Evolutionary conservation across 2,888 invertebrate species (phyloP).

Genomic region (Parelbella ahira): DNA sequence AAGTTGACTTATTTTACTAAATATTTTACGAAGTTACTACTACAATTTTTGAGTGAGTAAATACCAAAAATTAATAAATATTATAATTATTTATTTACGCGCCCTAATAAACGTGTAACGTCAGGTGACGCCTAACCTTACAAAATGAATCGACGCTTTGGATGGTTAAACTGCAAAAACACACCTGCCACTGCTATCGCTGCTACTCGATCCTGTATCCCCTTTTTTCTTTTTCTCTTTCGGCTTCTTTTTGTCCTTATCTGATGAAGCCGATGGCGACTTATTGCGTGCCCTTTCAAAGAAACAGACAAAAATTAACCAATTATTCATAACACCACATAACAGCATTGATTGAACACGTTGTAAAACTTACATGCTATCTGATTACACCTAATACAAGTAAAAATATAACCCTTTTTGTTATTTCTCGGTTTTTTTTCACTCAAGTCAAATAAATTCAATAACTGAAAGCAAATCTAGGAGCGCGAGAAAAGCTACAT

Average conservation of each 20-base stretch:
- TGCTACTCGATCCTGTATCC: conserved; percentile 88
- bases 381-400: no score
- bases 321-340: no score
- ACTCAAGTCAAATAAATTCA: no score
- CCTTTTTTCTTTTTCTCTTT: conserved; percentile 83
- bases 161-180: not conserved
- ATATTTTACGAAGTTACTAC: no score
- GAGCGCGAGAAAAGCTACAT: no score
- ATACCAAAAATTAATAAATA: no score
- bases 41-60: no score
- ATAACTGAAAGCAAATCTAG: no score
- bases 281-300: conserved; percentile 86
- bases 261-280: conserved; percentile 84
- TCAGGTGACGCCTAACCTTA: conserved; percentile 9
- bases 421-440: no score
- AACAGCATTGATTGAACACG: no score
- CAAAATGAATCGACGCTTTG: not conserved
- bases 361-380: not conserved
- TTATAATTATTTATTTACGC: not conserved
- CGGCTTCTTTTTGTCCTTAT: conserved; percentile 86
- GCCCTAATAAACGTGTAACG: not conserved
- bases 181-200: conserved; percentile 87
- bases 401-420: no score
- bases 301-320: not conserved
- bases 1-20: no score